These are phyloP conservation scores for Lutraria lutraria DNA, from an alignment of 2,888 invertebrate species.

Conservation along the genomic window DNA sequence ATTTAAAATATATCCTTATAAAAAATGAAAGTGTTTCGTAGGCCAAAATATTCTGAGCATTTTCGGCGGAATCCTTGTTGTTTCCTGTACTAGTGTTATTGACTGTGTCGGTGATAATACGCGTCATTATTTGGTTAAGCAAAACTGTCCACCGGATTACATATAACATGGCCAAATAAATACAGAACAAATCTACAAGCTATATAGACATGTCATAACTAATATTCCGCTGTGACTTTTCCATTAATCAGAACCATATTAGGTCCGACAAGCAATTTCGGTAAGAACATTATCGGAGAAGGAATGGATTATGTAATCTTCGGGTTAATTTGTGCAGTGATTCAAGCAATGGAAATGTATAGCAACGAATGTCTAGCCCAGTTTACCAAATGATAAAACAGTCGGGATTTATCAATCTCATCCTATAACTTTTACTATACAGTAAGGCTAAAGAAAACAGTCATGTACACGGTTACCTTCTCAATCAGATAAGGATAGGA, in stretches of 20 bases:
- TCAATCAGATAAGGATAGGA: too few relatives aligned
- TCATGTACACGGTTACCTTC: too few relatives aligned
- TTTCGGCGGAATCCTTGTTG: not conserved
- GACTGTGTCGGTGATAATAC: not conserved
- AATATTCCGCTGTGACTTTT: conserved; percentile 2
- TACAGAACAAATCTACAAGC: not conserved
- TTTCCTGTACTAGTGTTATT: not conserved
- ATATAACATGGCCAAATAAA: not conserved
- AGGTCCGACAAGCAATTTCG: not conserved
- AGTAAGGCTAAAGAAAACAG: too few relatives aligned
- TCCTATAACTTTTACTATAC: too few relatives aligned
- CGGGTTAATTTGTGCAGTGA: not conserved
- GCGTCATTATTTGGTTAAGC: not conserved
- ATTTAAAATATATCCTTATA: too few relatives aligned
- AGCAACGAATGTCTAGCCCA: not conserved
- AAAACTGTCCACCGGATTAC: not conserved
- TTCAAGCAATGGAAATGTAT: not conserved
- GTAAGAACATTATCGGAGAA: not conserved
- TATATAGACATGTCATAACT: conserved; percentile 16
- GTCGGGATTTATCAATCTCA: too few relatives aligned
- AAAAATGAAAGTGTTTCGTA: too few relatives aligned
- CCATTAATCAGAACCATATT: not conserved
- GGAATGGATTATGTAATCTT: not conserved
- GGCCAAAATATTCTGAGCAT: too few relatives aligned
- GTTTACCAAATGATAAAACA: too few relatives aligned